Evolutionary conservation across 1,140 invertebrate species (phyloP).

Genomic region (Drosophila subpulchrella): DNA sequence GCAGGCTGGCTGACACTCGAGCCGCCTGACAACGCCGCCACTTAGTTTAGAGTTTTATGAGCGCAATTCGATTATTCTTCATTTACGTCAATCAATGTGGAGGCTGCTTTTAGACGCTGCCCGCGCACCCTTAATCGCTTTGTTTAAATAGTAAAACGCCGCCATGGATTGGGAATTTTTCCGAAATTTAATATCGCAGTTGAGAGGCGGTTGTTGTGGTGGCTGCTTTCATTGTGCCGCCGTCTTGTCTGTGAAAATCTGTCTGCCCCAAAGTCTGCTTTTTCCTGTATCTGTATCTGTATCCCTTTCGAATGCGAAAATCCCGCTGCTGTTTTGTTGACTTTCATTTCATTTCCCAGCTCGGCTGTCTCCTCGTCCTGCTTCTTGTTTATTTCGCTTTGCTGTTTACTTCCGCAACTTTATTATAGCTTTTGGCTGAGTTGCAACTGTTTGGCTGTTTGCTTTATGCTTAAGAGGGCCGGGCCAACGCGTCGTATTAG

Average conservation of each 20-base stretch:
- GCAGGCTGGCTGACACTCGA: conserved; percentile 52
- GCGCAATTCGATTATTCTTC: conserved; percentile 84
- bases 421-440: conserved; percentile 82
- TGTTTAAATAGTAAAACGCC: conserved; percentile 72
- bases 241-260: conserved; percentile 55
- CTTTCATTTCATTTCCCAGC: conserved; percentile 76
- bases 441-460: conserved; percentile 77
- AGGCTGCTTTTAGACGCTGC: conserved; percentile 48
- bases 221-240: conserved; percentile 39
- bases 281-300: conserved; percentile 18
- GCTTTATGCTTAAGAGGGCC: conserved; percentile 74
- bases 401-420: conserved; percentile 79
- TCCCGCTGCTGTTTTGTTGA: conserved; percentile 66
- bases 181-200: conserved; percentile 71
- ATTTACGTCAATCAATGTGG: conserved; percentile 81
- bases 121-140: conserved; percentile 50
- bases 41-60: conserved; percentile 81
- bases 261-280: conserved; percentile 61
- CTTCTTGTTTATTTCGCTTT: conserved; percentile 69
- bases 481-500: conserved; percentile 71
- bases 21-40: conserved; percentile 34
- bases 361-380: conserved; percentile 19
- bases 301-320: conserved; percentile 67
- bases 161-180: conserved; percentile 26
- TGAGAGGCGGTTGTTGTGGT: conserved; percentile 29